Evolutionary conservation across 2,113 vertebrate species (phyloP).

Genomic region (Chlamydotis undulata): DNA sequence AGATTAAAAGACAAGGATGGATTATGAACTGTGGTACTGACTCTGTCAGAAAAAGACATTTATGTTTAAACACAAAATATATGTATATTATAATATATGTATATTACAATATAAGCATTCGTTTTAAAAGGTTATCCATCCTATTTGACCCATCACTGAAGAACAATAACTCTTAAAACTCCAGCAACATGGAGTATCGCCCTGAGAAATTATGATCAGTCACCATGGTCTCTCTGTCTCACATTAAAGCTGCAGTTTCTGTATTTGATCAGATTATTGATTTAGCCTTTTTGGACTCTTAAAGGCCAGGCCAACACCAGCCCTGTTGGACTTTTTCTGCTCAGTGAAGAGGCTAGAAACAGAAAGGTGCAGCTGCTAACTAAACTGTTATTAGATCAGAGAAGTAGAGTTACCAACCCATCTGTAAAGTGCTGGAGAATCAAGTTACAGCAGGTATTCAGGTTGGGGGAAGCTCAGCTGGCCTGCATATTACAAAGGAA

Average conservation of each 20-base stretch:
- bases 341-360: not conserved
- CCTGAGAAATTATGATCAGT: not conserved
- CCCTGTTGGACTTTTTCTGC: not conserved
- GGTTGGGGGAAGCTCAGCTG: not conserved
- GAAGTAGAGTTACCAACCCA: not conserved
- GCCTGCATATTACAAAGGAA: not conserved
- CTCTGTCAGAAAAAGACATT: not conserved
- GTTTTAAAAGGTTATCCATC: not conserved
- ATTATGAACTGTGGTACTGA: not conserved
- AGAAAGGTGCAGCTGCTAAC: not conserved
- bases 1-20: not conserved
- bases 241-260: not conserved
- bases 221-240: not conserved
- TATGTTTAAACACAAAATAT: not conserved
- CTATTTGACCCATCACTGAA: not conserved
- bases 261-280: not conserved
- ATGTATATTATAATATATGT: not conserved
- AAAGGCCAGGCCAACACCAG: not conserved
- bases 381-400: not conserved
- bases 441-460: not conserved
- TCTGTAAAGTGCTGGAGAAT: not conserved
- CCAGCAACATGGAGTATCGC: not conserved
- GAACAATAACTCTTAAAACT: not conserved
- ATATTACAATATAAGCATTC: not conserved
- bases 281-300: not conserved